Base-by-base conservation (phyloP, 2,797 vertebrate species). In the Picus viridis region DNA sequence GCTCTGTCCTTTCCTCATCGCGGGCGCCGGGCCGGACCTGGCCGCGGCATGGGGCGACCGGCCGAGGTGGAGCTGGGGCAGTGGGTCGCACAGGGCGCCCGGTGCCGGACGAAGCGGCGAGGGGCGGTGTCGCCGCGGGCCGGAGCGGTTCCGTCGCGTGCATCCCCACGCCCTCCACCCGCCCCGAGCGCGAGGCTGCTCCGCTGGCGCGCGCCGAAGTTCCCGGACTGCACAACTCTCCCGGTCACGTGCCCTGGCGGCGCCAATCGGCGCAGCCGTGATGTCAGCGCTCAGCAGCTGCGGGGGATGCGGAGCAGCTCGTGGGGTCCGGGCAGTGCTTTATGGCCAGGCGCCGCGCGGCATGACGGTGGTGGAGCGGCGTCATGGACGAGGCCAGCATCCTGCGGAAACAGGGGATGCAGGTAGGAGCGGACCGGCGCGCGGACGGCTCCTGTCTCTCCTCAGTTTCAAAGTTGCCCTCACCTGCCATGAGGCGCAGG, bases 371-470 rank as follows among this genome's bases (percentile, higher is more conserved):
- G 88, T 93, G 83, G 65, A 81, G 91, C 85, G 74, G 89, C 93
- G 97, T 96, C 95, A 99, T 99, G 99, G 99, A 99, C 86, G 98
- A 99, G 98, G 98, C 98, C 93, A 99, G 99, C 97, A 98, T 99
- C 97, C 98, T 99, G 96, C 98, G 99, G 95, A 97, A 99, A 83
- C 98, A 98, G 82, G 99, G 98, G 96, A 98, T 99, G 98, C 99
- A 99, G 99, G 99, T 99, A 98, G 97, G 98, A 93, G 16, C 49
- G 49, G 49, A 5, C 49, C 49, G 49, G 49, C 53, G 51, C 34
- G 7, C 24, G 29, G 49, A 61, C 29, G 43, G 59, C 51, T 43
- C 24, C 58, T n/a, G 27, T 14, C 49, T 18, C 30, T 34, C 34
- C 56, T 3, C 71, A 18, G 41, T 43, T 57, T 3, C 23, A 32